phyloP scores from a whole-genome alignment of 1,140 invertebrate species.

The Ylistrum balloti region DNA sequence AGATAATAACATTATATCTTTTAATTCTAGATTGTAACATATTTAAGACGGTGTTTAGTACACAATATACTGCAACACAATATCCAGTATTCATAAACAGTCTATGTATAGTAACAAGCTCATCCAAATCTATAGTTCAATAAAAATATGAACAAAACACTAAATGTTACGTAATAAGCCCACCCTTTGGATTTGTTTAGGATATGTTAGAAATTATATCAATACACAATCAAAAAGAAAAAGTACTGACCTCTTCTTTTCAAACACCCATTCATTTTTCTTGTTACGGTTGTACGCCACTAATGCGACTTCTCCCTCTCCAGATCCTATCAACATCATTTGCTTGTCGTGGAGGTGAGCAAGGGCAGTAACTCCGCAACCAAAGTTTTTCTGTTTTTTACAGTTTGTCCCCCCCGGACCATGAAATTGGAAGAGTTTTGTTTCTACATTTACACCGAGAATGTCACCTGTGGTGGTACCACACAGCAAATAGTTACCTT shows the following conservation, averaged over 20 bases:
- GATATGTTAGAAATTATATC: too few species aligned
- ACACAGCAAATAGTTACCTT: slow-evolving; percentile 85
- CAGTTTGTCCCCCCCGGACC: slow-evolving; percentile 68
- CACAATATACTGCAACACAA: too few species aligned
- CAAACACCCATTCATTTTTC: slow-evolving; percentile 53
- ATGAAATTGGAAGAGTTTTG: slow-evolving; percentile 75
- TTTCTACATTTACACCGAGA: slow-evolving; percentile 82
- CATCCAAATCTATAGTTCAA: too few species aligned
- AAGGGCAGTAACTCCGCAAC: slow-evolving; percentile 87
- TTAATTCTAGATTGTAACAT: too few species aligned
- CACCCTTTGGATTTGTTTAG: too few species aligned
- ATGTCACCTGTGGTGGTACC: slow-evolving; percentile 92
- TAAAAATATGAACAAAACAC: too few species aligned
- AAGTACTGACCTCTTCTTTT: slow-evolving; percentile 56
- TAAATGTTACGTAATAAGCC: too few species aligned
- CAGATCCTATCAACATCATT: slow-evolving; percentile 89
- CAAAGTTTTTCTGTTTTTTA: slow-evolving; percentile 78
- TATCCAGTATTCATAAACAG: too few species aligned
- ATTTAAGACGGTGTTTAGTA: too few species aligned
- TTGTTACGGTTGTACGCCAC: slow-evolving; percentile 68
- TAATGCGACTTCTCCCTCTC: slow-evolving; percentile 88
- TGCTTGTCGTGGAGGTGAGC: slow-evolving; percentile 84
- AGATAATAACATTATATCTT: too few species aligned
- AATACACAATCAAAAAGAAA: too few species aligned
- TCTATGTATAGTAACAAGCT: too few species aligned